These are phyloP conservation scores for Sitodiplosis mosellana DNA, from an alignment of 1,140 invertebrate species.

Conservation along the genomic window DNA sequence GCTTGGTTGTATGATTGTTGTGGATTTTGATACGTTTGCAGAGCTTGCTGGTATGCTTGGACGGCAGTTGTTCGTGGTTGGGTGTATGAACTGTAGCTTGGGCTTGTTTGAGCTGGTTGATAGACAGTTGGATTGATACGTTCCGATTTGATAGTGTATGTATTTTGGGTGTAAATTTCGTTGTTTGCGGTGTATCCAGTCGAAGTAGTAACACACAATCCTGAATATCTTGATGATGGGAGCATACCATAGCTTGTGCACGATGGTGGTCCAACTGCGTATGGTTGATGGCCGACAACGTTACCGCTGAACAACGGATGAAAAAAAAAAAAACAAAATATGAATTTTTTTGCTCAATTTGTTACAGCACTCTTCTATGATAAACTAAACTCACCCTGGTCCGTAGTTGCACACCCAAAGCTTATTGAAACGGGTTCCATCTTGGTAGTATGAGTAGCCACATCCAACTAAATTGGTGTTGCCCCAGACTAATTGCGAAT, in stretches of 20 bases:
- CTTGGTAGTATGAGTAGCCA: slow-evolving; percentile 61
- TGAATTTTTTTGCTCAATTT: background rate
- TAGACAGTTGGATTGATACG: background rate
- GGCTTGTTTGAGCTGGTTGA: background rate
- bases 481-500: slow-evolving; percentile 67
- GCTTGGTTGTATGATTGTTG: background rate
- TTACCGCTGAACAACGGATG: slow-evolving; percentile 41
- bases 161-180: background rate
- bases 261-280: slow-evolving; percentile 49
- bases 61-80: background rate
- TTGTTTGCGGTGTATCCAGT: background rate
- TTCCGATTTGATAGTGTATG: slow-evolving; percentile 1
- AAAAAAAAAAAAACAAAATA: slow-evolving; percentile 3
- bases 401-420: slow-evolving; percentile 76
- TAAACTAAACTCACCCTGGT: slow-evolving; percentile 37
- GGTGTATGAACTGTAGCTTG: background rate
- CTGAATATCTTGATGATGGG: slow-evolving; percentile 50
- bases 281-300: slow-evolving; percentile 51
- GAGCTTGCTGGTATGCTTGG: background rate
- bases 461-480: slow-evolving; percentile 61
- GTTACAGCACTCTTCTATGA: background rate
- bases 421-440: slow-evolving; percentile 52
- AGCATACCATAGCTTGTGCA: slow-evolving; percentile 47
- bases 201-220: slow-evolving; percentile 33
- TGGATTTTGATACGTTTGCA: background rate